These are phyloP conservation scores for Anas flavirostris DNA, from an alignment of 2,797 vertebrate species.

Conservation along the genomic window DNA sequence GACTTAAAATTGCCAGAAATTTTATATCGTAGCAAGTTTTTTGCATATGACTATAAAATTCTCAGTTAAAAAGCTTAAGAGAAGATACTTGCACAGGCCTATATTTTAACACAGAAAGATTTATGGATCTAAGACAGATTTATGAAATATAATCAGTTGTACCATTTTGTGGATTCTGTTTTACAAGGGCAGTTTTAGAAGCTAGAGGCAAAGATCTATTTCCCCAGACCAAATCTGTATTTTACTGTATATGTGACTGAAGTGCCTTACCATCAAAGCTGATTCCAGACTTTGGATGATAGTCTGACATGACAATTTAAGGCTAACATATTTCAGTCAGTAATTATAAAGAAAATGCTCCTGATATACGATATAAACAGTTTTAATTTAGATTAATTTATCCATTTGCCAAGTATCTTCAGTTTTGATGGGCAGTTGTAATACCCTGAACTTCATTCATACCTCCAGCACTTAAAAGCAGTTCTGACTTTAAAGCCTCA, in stretches of 20 bases:
- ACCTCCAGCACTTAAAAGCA: neutral
- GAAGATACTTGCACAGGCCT: neutral
- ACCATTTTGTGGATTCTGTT: neutral
- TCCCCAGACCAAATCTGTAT: neutral
- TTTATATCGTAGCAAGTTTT: neutral
- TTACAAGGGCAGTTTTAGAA: neutral
- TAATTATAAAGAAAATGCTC: neutral
- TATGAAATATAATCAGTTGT: neutral
- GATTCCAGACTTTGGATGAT: neutral
- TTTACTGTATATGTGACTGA: neutral
- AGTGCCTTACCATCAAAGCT: neutral
- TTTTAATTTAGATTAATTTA: neutral
- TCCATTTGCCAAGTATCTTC: neutral
- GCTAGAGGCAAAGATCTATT: neutral
- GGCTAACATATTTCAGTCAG: neutral
- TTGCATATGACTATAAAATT: neutral
- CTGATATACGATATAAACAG: neutral
- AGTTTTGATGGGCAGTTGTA: neutral
- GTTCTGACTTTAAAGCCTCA: neutral
- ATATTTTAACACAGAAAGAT: neutral
- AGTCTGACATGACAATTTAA: neutral
- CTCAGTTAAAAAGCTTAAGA: neutral
- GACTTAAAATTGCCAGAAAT: neutral
- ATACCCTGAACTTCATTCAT: neutral
- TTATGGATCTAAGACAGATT: neutral